These are phyloP conservation scores for Mormyrops boulengeri DNA, from an alignment of 2,797 vertebrate genomes.

Conservation along the genomic window DNA sequence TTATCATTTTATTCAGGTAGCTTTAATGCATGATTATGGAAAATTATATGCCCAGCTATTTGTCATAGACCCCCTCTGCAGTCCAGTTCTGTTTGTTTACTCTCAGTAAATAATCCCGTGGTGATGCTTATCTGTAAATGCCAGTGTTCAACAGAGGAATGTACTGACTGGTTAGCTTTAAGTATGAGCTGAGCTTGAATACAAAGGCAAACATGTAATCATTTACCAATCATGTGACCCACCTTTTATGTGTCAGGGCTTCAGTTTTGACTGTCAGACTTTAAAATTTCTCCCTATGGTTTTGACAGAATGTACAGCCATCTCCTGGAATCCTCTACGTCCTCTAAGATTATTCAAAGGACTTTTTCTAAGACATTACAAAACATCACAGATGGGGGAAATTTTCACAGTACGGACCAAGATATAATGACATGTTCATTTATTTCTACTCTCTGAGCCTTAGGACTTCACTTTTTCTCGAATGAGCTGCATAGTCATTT, in stretches of 20 bases:
- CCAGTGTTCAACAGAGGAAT: background rate
- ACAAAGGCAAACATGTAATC: background rate
- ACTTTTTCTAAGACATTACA: background rate
- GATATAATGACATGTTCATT: background rate
- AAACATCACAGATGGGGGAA: background rate
- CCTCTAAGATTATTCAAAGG: background rate
- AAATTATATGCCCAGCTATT: background rate
- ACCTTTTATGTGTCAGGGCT: background rate
- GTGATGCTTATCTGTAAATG: background rate
- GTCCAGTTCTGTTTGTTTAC: background rate
- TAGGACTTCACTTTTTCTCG: background rate
- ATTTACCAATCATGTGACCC: background rate
- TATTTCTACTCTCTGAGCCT: background rate
- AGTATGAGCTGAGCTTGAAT: background rate
- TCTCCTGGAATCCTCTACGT: background rate
- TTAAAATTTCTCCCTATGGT: background rate
- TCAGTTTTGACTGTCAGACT: background rate
- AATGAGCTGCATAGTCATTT: background rate
- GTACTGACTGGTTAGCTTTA: slow-evolving; percentile 1
- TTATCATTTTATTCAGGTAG: background rate
- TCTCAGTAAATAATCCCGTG: background rate
- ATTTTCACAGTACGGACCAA: background rate
- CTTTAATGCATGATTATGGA: background rate
- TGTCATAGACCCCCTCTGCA: background rate
- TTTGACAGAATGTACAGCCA: background rate